Percentiles rank a stretch among this genome's conserved stretches.
phyloP scores from a whole-genome alignment of 2,888 invertebrate genomes.

The Eupithecia dodoneata region DNA sequence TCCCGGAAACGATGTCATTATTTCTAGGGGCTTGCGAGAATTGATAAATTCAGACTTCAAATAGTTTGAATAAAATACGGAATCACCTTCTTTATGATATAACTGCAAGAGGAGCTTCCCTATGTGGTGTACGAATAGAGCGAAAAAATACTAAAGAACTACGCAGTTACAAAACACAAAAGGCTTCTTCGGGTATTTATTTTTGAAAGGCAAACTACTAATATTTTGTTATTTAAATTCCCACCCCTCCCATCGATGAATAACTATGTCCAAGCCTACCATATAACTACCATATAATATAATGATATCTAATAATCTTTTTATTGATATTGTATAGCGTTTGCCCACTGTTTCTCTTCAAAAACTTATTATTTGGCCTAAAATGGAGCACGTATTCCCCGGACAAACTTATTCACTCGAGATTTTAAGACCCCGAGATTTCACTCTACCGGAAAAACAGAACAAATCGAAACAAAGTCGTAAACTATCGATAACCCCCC shows the following conservation, averaged over 20 bases:
- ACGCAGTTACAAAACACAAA: background rate
- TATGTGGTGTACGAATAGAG: background rate
- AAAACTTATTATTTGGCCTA: background rate
- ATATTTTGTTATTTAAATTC: too few species aligned
- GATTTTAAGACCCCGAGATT: background rate
- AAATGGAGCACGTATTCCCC: background rate
- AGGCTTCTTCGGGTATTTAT: background rate
- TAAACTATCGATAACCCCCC: slow-evolving; percentile 58
- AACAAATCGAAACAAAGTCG: background rate
- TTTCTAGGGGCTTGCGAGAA: background rate
- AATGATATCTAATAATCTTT: too few species aligned
- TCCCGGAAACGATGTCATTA: background rate
- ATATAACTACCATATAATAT: too few species aligned
- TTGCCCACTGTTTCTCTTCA: background rate
- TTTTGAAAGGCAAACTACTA: background rate
- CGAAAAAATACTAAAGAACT: background rate
- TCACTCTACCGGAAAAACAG: background rate
- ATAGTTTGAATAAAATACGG: background rate
- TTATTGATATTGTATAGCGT: too few species aligned
- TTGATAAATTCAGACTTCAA: background rate
- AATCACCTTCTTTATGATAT: background rate
- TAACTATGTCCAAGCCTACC: background rate
- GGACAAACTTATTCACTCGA: background rate
- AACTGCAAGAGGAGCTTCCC: too few species aligned
- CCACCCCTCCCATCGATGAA: background rate